Conservation (phyloP, 2,113 vertebrate genomes). For the Rhea pennata region DNA sequence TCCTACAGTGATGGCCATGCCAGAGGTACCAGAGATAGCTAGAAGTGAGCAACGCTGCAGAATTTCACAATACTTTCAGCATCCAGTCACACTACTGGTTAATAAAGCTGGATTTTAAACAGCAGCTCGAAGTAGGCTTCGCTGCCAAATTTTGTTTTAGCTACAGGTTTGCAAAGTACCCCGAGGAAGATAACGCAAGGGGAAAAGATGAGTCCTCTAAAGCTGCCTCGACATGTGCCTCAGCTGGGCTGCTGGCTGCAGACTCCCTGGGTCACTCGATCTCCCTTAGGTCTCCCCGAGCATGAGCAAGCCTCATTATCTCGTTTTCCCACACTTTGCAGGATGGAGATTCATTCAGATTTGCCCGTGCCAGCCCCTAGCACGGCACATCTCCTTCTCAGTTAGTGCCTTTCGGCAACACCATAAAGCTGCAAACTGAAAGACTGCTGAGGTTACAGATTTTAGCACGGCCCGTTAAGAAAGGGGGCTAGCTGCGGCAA, state of each 20-base stretch:
- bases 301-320: neutral
- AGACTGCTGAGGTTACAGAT: no score
- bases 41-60: fast-evolving
- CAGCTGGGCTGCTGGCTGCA: neutral
- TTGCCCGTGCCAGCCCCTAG: neutral
- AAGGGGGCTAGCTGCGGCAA: neutral
- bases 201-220: neutral
- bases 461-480: fast-evolving
- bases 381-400: fast-evolving
- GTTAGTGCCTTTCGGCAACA: neutral
- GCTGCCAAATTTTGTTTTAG: fast-evolving
- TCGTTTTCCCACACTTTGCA: fast-evolving
- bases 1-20: fast-evolving
- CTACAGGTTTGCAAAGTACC: neutral
- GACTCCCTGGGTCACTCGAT: neutral
- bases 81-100: fast-evolving
- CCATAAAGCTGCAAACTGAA: neutral
- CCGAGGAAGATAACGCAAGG: neutral
- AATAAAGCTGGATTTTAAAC: neutral
- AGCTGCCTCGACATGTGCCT: neutral
- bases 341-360: neutral
- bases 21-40: neutral
- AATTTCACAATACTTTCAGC: neutral
- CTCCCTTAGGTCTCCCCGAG: neutral
- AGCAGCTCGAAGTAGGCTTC: fast-evolving